Evolutionary conservation across 2,888 invertebrate species (phyloP).

Genomic region (Spicauda simplicius): DNA sequence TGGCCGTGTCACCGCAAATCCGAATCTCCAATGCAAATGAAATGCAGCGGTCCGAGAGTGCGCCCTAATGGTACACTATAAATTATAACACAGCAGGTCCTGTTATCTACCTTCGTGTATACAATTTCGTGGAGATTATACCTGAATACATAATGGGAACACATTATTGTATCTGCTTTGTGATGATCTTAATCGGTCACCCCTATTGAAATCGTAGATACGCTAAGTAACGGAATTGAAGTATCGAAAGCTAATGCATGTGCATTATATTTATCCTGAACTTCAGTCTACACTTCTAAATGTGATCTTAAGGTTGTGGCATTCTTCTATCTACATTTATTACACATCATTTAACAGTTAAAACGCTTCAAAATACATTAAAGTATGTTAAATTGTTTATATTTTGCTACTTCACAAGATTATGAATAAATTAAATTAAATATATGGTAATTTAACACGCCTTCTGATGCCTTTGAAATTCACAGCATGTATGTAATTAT

Average conservation of each 20-base stretch:
- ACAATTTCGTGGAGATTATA: conserved; percentile 79
- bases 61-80: conserved; percentile 74
- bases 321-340: too few species aligned
- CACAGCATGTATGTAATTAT: not conserved
- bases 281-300: too few species aligned
- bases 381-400: too few species aligned
- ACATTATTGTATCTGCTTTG: conserved; percentile 57
- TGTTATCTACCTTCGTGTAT: conserved; percentile 74
- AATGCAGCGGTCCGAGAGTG: conserved; percentile 68
- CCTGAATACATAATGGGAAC: conserved; percentile 74
- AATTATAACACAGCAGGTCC: conserved; percentile 75
- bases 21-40: conserved; percentile 81
- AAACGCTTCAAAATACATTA: too few species aligned
- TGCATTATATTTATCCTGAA: too few species aligned
- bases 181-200: conserved; percentile 41
- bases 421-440: not conserved
- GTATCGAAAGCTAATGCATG: too few species aligned
- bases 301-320: too few species aligned
- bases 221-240: not conserved
- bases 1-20: conserved; percentile 79
- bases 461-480: not conserved
- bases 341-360: too few species aligned
- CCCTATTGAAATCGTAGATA: conserved; percentile 27
- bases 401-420: too few species aligned
- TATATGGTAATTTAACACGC: not conserved